Percentiles rank a stretch among this genome's conserved stretches.
Conservation (phyloP, 2,113 vertebrate species). For the Ginglymostoma cirratum region DNA sequence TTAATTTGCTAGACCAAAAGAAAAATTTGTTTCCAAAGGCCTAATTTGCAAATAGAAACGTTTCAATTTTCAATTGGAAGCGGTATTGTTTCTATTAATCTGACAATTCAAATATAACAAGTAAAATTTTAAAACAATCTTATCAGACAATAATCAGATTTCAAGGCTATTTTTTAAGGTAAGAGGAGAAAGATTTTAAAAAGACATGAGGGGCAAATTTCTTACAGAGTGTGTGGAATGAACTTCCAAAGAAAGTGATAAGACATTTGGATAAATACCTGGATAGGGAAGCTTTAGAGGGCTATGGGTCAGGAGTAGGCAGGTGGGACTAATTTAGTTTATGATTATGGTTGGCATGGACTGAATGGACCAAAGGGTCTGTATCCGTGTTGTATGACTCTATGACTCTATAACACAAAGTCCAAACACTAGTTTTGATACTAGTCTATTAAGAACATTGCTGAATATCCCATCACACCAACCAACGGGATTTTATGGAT, state of each 20-base stretch:
- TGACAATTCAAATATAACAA: conserved; percentile 12
- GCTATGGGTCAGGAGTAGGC: too few species aligned
- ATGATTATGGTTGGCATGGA: too few species aligned
- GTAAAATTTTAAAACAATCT: neutral
- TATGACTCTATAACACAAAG: neutral
- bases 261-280: too few species aligned
- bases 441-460: neutral
- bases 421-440: neutral
- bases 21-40: neutral
- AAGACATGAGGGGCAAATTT: too few species aligned
- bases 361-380: too few species aligned
- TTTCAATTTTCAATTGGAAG: neutral
- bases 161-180: too few species aligned
- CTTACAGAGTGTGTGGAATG: too few species aligned
- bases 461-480: neutral
- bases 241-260: too few species aligned
- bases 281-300: too few species aligned
- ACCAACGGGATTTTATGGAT: neutral
- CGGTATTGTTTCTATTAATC: neutral
- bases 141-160: neutral
- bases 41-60: neutral
- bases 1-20: neutral
- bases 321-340: too few species aligned
- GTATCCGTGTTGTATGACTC: too few species aligned
- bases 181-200: too few species aligned